Evolutionary conservation across 2,888 invertebrate genomes (phyloP).

Genomic region (Drosophila rubida): DNA sequence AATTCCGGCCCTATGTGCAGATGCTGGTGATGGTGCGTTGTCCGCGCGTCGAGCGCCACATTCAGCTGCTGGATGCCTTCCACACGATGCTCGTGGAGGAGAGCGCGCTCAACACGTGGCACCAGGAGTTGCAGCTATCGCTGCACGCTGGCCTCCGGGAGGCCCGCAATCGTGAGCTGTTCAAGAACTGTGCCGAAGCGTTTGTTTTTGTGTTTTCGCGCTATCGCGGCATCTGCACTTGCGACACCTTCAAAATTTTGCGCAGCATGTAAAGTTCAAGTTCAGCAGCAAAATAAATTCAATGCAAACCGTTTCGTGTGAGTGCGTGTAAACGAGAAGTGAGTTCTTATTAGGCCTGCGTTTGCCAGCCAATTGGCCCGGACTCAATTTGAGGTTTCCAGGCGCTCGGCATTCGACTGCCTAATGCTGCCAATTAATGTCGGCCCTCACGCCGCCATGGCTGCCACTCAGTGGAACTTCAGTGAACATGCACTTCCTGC

Average conservation of each 20-base stretch:
- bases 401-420: not conserved
- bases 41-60: slow-evolving; percentile 52
- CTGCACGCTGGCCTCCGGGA: slow-evolving; percentile 50
- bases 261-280: slow-evolving; percentile 33
- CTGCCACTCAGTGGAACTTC: slow-evolving; percentile 27
- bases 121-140: slow-evolving; percentile 64
- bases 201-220: slow-evolving; percentile 74
- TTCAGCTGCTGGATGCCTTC: slow-evolving; percentile 61
- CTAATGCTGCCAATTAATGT: slow-evolving; percentile 46
- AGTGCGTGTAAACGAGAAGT: not conserved
- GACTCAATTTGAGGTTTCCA: too few species aligned
- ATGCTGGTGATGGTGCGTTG: slow-evolving; percentile 72
- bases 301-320: not conserved
- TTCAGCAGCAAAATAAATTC: not conserved
- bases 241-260: slow-evolving; percentile 67
- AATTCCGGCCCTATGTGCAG: slow-evolving; percentile 70
- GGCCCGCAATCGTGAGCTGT: slow-evolving; percentile 54
- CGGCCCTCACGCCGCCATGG: slow-evolving; percentile 4
- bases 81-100: slow-evolving; percentile 63
- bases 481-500: slow-evolving; percentile 42
- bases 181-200: slow-evolving; percentile 51
- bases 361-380: slow-evolving; percentile 1
- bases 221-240: slow-evolving; percentile 64
- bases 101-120: slow-evolving; percentile 63
- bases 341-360: not conserved